Evolutionary conservation across 2,113 vertebrate species (phyloP), one percentile per base, ranked within the genome.

Genomic region (Callipepla squamata): DNA sequence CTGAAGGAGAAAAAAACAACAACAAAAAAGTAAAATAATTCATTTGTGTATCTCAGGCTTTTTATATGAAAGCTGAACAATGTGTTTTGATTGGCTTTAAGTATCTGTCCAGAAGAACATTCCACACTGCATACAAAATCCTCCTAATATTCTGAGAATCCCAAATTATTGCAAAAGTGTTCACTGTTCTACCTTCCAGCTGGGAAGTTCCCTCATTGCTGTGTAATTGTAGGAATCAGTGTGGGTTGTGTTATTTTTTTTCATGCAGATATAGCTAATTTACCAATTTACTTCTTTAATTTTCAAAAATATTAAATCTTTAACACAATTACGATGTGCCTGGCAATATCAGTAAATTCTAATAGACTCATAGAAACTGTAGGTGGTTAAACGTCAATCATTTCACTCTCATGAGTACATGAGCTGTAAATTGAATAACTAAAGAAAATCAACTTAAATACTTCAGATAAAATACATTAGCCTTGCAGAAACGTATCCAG

Each of bases 391-490:
- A 93, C 80, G 55, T 78, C 47, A 80, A 51, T 93, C 28, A 90
- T 69, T 94, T 87, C 66, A 14, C 40, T 25, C 50, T 44, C 80
- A 5, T 63, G 67, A 28, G 59, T 47, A 83, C 55, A 55, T 66
- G 16, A 53, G 51, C 57, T 74, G 59, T 44, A 90, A 94, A 93
- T 91, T 94, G 75, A 94, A 65, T 92, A 79, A 80, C 59, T 91
- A 21, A 42, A 93, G 42, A 11, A 89, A 90, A 85, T 85, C 1
- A 50, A 84, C 32, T 87, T 87, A 94, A 86, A 95, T 87, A 6
- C 9, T 81, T 95, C 68, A 83, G 84, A 82, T 87, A 51, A 96
- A 91, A 55, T 73, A 44, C n/a, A 40, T 91, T 77, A 85, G 42
- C 20, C 42, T 88, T 88, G 59, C n/a, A 93, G 50, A 85, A 34